phyloP scores from a whole-genome alignment of 2,888 invertebrate species.

The Chymomyza amoena region DNA sequence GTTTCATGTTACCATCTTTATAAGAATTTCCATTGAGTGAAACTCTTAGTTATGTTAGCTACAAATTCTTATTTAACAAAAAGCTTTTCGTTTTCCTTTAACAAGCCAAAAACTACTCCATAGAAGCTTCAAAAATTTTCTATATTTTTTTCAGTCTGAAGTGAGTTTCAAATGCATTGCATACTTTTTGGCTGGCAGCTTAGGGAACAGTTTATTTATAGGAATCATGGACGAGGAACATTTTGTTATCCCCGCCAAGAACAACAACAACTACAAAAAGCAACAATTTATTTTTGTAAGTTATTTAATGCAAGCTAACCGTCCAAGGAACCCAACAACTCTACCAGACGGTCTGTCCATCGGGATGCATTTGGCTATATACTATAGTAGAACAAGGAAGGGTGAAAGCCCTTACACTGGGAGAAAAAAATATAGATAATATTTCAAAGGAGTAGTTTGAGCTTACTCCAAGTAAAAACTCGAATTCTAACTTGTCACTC shows the following conservation, averaged over 20 bases:
- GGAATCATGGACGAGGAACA: background rate
- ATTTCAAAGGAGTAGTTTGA: too few relatives aligned
- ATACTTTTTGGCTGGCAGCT: background rate
- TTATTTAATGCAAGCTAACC: conserved; percentile 21
- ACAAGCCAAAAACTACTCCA: background rate
- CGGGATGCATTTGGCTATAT: conserved; percentile 35
- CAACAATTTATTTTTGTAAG: conserved; percentile 8
- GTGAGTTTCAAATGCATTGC: background rate
- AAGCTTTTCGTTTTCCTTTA: background rate
- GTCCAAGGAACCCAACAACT: background rate
- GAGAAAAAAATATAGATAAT: background rate
- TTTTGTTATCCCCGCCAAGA: background rate
- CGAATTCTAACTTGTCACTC: too few relatives aligned
- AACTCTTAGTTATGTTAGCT: too few relatives aligned
- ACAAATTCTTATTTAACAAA: background rate
- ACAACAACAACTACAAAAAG: background rate
- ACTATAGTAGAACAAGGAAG: background rate
- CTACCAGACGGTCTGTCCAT: conserved; percentile 13
- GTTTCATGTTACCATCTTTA: background rate
- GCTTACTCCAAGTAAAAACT: too few relatives aligned
- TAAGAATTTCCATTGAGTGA: background rate
- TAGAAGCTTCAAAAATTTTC: too few relatives aligned
- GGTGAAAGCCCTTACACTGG: conserved; percentile 1
- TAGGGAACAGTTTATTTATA: background rate
- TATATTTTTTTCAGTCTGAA: background rate